Base-by-base conservation (phyloP, 2,888 invertebrate species). In the Sminthurides aquaticus region DNA sequence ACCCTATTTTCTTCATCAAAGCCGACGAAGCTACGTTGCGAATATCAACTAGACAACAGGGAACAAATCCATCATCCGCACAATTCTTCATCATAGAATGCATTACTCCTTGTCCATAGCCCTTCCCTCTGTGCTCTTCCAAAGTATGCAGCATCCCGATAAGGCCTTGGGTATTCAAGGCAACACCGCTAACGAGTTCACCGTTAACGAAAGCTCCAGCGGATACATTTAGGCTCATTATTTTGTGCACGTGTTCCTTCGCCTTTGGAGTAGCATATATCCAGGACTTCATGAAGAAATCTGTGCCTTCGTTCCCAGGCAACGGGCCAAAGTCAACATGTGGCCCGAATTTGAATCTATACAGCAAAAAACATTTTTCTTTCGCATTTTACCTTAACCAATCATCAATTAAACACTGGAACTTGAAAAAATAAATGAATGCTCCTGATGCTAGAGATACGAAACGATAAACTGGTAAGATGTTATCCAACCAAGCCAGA, bases 51-150 rank as follows among this genome's bases (percentile, higher is more conserved):
- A 5, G 15, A 34, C 43, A 34, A 5, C 8, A 5, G 5, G 43
- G 43, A 34, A 15, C 15, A 5, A 34, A 15, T 5, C 43, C 15
- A 11, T 34, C 43, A 5, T 15, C 8, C 5, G 43, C 43, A 34
- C 43, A 34, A 34, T 5, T 34, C 15, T 34, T 34, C 5, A 34
- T 11, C 15, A 11, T 5, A 34, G 15, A 34, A 11, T 34, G 5
- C 43, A 34, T 34, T 15, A 34, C 43, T 34, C 15, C 15, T 15
- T 34, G 5, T 11, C 43, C 43, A 34, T 34, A 34, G 28, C 58
- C 61, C 34, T 64, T 64, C 1, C 58, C 58, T n/a, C 58, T 49
- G 25, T 49, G 25, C 3, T 57, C 52, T 20, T 28, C 34, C n/a
- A 29, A 49, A 18, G 52, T 43, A 43, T 55, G 34, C 28, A 54